These are phyloP conservation scores for Drosophila acutilabella DNA, from an alignment of 2,888 invertebrate species.

Conservation along the genomic window DNA sequence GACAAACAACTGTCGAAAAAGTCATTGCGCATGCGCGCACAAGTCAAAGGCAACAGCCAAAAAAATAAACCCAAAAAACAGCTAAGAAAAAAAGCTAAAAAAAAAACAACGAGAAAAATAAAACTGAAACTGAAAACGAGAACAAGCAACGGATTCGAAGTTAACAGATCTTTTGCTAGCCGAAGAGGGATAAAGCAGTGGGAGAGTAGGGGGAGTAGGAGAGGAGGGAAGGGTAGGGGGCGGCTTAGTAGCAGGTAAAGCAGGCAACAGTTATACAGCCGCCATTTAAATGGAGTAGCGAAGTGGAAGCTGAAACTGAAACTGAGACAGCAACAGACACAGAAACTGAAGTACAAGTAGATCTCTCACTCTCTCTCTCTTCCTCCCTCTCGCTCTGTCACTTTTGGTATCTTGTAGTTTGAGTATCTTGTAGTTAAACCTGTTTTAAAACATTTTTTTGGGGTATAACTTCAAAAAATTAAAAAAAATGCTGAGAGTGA, in stretches of 20 bases:
- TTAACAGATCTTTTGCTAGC: slow-evolving; percentile 48
- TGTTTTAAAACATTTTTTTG: slow-evolving; percentile 45
- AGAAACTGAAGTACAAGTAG: slow-evolving; percentile 56
- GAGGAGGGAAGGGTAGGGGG: not conserved
- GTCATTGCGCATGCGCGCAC: slow-evolving; percentile 77
- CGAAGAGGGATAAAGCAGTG: not conserved
- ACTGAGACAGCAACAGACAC: slow-evolving; percentile 31
- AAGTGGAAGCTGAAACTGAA: slow-evolving; percentile 55
- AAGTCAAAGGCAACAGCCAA: slow-evolving; percentile 58
- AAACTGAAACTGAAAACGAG: slow-evolving; percentile 44
- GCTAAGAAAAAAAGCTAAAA: slow-evolving; percentile 23
- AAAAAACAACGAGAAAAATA: slow-evolving; percentile 35
- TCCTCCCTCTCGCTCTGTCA: not conserved
- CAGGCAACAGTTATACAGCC: slow-evolving; percentile 62
- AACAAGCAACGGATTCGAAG: slow-evolving; percentile 46
- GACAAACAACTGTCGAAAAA: slow-evolving; percentile 77
- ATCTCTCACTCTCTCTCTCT: slow-evolving; percentile 23
- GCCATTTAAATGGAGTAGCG: slow-evolving; percentile 70
- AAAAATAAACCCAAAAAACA: slow-evolving; percentile 24
- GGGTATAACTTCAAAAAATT: slow-evolving; percentile 8
- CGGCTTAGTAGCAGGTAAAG: slow-evolving; percentile 28
- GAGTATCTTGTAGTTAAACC: slow-evolving; percentile 51
- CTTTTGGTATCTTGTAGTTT: slow-evolving; percentile 33
- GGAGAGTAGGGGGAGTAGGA: too few species aligned
- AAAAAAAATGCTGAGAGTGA: slow-evolving; percentile 53